Evolutionary conservation across 92 coral and sea anemone species (phyloP), one percentile per base, ranked within the genome.

Genomic region (Heteractis magnifica): DNA sequence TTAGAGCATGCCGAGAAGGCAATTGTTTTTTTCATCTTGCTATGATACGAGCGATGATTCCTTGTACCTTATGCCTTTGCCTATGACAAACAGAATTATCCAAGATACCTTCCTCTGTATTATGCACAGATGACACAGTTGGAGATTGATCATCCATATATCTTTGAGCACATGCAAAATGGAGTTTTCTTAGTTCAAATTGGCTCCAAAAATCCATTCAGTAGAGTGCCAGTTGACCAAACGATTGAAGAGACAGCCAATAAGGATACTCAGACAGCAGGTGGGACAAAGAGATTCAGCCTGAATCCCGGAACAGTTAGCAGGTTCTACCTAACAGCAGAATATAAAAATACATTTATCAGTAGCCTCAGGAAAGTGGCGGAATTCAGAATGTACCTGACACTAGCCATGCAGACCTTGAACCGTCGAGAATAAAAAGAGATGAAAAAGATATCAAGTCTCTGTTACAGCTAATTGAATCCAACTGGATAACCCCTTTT

Each of bases 391-490:
- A 15, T n/a, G n/a, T 49, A 18, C 78, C 49, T 74, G 52, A 9
- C 16, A 26, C 26, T 48, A 20, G 41, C 52, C 86, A 73, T 10
- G 51, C 86, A 6, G 80, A 82, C 49, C 74, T 82, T 21, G 79
- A 82, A 18, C 48, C n/a, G 20, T 50, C 84, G 5, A 80, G 89
- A 86, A 86, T 85, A 65, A 75, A 70, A 52, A 80, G 85, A 79
- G 79, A 85, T 56, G 62, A 80, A 70, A 72, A 79, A 51, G 88
- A 85, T 21, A 72, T 81, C 62, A 81, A 81, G 77, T 68, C 77
- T 6, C 59, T 88, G 77, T 60, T 79, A 49, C 79, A 65, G 12
- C 50, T 88, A 77, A 60, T 84, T 41, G 85, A 86, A 56, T 72
- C 78, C 60, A 59, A 79, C 76, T 84, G 91, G 88, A 52, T 73